Evolutionary conservation across 2,888 invertebrate species (phyloP).

Genomic region (Mimachlamys varia): DNA sequence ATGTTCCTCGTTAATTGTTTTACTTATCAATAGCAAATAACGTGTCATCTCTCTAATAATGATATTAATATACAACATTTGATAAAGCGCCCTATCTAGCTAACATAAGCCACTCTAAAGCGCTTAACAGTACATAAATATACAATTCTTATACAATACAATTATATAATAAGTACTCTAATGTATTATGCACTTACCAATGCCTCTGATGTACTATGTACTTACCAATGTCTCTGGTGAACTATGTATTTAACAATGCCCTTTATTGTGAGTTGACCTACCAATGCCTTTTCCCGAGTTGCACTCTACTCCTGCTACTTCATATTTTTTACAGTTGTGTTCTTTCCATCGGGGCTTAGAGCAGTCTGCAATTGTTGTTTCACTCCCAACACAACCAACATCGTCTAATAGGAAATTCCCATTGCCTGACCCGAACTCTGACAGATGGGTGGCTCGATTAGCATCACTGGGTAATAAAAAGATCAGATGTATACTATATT

Average conservation of each 20-base stretch:
- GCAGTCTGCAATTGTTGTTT: conserved; percentile 87
- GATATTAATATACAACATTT: no score
- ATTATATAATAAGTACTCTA: no score
- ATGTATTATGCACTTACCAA: not conserved
- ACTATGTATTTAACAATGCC: no score
- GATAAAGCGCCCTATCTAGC: no score
- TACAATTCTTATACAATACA: no score
- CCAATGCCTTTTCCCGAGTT: conserved; percentile 65
- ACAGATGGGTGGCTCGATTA: conserved; percentile 66
- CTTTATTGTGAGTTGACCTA: not conserved
- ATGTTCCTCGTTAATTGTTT: no score
- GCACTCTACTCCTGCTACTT: conserved; percentile 80
- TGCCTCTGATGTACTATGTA: not conserved
- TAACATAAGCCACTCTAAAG: no score
- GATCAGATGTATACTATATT: no score
- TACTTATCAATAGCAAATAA: no score
- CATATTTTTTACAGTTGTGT: conserved; percentile 85
- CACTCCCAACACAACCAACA: conserved; percentile 85
- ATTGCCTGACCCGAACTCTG: conserved; percentile 75
- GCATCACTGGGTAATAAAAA: conserved; percentile 50
- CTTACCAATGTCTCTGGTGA: no score
- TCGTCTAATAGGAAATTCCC: conserved; percentile 87
- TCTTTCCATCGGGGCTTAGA: conserved; percentile 88
- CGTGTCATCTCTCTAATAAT: no score
- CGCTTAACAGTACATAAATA: no score